Percentiles rank a stretch among this genome's conserved stretches.
phyloP scores from a whole-genome alignment of 1,140 invertebrate genomes.

The Drosophila kanapiae region DNA sequence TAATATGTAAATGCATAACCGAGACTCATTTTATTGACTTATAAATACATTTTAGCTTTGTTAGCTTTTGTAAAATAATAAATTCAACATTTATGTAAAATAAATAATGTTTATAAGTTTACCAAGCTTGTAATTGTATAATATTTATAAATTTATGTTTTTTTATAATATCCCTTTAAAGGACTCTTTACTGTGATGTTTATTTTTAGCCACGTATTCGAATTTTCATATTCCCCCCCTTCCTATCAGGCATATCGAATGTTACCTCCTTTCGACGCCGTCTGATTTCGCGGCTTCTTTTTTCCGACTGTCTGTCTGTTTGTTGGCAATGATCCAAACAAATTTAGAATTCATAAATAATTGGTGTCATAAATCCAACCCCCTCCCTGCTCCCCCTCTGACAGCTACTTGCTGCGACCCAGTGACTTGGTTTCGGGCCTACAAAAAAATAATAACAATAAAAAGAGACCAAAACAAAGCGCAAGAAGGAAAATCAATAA shows the following conservation, averaged over 20 bases:
- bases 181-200: neutral
- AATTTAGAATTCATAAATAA: slow-evolving; percentile 83
- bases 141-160: neutral
- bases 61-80: neutral
- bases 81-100: neutral
- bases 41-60: neutral
- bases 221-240: slow-evolving; percentile 49
- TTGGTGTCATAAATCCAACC: slow-evolving; percentile 75
- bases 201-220: slow-evolving; percentile 48
- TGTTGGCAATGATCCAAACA: slow-evolving; percentile 76
- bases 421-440: slow-evolving; percentile 64
- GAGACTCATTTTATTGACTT: no score
- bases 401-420: slow-evolving; percentile 57
- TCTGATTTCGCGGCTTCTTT: slow-evolving; percentile 26
- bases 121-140: neutral
- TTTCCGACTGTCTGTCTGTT: slow-evolving; percentile 21
- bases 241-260: slow-evolving; percentile 33
- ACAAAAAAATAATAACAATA: slow-evolving; percentile 22
- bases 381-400: neutral
- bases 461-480: slow-evolving; percentile 44
- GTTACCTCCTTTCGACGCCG: slow-evolving; percentile 23
- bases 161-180: neutral
- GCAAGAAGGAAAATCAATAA: slow-evolving; percentile 68
- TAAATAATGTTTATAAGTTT: neutral
- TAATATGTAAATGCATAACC: no score